Evolutionary conservation across 1,140 invertebrate species (phyloP).

Genomic region (Drosophila varians): DNA sequence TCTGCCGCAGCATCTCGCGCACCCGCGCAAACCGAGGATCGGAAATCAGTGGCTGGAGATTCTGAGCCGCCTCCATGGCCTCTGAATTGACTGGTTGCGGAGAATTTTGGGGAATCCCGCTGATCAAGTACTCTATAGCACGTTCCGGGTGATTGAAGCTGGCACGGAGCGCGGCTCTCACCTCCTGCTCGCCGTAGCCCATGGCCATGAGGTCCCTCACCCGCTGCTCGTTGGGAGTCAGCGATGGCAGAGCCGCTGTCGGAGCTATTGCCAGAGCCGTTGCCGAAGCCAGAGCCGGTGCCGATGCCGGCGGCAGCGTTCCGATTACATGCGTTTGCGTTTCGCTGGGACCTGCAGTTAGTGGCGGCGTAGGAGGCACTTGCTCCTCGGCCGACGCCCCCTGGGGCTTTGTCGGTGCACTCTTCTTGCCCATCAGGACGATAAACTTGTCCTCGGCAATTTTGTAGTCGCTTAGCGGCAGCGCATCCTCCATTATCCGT

Average conservation of each 20-base stretch:
- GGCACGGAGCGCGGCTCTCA: conserved; percentile 62
- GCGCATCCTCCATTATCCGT: conserved; percentile 65
- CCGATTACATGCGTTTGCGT: background rate
- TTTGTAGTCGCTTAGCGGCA: conserved; percentile 49
- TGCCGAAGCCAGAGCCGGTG: background rate
- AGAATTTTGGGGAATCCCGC: conserved; percentile 44
- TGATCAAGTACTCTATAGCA: conserved; percentile 72
- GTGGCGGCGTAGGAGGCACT: conserved; percentile 6
- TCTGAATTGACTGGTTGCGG: background rate
- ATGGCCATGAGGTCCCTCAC: conserved; percentile 60
- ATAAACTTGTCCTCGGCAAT: conserved; percentile 63
- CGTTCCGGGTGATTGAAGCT: conserved; percentile 80
- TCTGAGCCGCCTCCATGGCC: background rate
- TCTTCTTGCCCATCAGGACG: conserved; percentile 64
- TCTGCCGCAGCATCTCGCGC: conserved; percentile 54
- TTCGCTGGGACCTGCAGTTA: background rate
- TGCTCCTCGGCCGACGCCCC: background rate
- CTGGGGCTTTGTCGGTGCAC: background rate
- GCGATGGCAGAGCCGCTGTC: background rate
- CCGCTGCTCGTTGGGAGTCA: conserved; percentile 39
- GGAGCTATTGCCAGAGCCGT: background rate
- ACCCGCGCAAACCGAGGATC: conserved; percentile 48
- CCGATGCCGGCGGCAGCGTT: background rate
- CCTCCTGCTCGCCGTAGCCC: conserved; percentile 69
- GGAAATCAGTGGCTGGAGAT: conserved; percentile 15